Base-by-base conservation (phyloP, 2,113 vertebrate genomes). In the Cyanoderma ruficeps region DNA sequence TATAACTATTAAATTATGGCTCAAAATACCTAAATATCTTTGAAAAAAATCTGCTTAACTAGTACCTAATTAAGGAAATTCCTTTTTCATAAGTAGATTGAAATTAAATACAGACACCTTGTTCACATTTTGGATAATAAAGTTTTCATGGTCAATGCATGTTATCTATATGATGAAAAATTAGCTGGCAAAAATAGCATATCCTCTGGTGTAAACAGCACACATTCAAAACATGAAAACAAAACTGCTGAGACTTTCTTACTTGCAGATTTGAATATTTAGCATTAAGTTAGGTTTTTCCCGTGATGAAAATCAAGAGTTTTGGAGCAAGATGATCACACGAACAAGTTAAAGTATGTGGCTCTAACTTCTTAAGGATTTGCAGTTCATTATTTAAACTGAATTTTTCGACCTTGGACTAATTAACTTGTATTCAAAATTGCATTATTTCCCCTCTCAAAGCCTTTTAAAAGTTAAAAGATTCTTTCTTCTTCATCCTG, bases 311-410 rank as follows among this genome's bases (percentile, higher is more conserved):
- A 53, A 92, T 74, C 77, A 89, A 81, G 16, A 81, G 13, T 15
- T 77, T 93, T 83, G 49, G 18, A 56, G 8, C 41, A 64, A 90
- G 74, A 83, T 94, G 59, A 39, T 60, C 16, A 47, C 41, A 89
- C 90, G 30, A 61, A 80, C 49, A 42, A 81, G 30, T 91, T 65
- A 96, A 86, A 96, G 9, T 37, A 53, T 49, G 71, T 93, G 44
- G 33, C 55, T 96, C 25, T 84, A 89, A 74, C 92, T 95, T 91
- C 27, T 84, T 68, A 74, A 87, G 60, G 44, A 71, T 89, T 95
- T 96, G 37, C 49, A 88, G 50, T 94, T 95, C 65, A 75, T 97
- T 95, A 89, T 94, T 97, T 97, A 88, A 95, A 95, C 28, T 85
- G 42, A 97, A 92, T 89, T 30, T 94, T 96, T 97, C 59, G 70